Evolutionary conservation across 37 sponge, comb jelly and placozoan genomes (phyloP).

Genomic region (Theonella swinhoei): DNA sequence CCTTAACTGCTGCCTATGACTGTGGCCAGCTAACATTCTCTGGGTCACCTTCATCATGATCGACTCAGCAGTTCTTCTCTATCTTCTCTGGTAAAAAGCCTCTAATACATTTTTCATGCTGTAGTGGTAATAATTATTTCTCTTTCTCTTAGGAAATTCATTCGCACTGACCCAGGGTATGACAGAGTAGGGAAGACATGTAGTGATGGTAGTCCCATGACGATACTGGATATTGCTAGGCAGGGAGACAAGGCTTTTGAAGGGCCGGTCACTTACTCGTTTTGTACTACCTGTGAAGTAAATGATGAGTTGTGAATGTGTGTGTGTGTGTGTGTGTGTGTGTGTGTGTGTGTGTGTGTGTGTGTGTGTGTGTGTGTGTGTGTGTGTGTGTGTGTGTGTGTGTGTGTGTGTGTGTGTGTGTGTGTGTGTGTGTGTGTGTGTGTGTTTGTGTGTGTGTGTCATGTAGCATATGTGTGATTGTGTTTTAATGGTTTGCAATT

Average conservation of each 20-base stretch:
- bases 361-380: slow-evolving; percentile 46
- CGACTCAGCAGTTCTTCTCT: neutral
- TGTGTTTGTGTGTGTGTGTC: too few species aligned
- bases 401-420: slow-evolving; percentile 22
- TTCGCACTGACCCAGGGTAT: slow-evolving; percentile 33
- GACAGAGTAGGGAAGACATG: slow-evolving; percentile 32
- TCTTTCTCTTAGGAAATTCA: neutral
- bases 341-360: slow-evolving; percentile 48
- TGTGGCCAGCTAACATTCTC: slow-evolving; percentile 32
- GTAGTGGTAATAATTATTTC: neutral
- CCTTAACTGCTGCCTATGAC: neutral
- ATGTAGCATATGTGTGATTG: neutral
- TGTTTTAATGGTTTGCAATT: neutral
- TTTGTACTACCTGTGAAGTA: neutral
- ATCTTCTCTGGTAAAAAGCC: slow-evolving; percentile 11
- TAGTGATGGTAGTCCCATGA: slow-evolving; percentile 26
- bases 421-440: slow-evolving; percentile 32
- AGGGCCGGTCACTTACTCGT: too few species aligned
- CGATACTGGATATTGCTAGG: neutral
- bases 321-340: slow-evolving; percentile 34
- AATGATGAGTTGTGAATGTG: neutral
- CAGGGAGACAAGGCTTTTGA: neutral
- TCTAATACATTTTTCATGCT: neutral
- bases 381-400: slow-evolving; percentile 16
- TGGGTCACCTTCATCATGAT: neutral